Percentiles rank a stretch among this genome's conserved stretches.
Conservation (phyloP, 1,140 invertebrate genomes). For the Protaetia brevitarsis region DNA sequence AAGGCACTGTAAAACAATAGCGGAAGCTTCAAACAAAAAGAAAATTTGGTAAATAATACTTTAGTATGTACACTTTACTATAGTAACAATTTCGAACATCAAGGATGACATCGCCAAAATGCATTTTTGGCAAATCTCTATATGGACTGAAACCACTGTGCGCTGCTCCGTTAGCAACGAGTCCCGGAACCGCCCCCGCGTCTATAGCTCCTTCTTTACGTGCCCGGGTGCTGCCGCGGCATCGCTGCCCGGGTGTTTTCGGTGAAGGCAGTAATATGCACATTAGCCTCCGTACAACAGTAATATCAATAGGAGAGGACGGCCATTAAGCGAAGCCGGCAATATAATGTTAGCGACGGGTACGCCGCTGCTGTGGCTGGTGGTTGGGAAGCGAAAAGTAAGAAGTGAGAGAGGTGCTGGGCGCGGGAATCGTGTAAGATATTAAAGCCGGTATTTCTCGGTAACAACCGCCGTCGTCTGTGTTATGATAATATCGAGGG, state of each 20-base stretch:
- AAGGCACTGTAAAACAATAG: too few species aligned
- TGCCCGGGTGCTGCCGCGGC: too few species aligned
- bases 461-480: not conserved
- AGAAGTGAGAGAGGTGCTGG: not conserved
- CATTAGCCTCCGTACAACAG: not conserved
- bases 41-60: too few species aligned
- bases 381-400: not conserved
- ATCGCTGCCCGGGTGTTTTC: not conserved
- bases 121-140: too few species aligned
- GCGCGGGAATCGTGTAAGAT: not conserved
- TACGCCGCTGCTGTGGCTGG: not conserved
- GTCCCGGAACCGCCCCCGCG: too few species aligned
- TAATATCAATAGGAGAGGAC: constrained; percentile 15
- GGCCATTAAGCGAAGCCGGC: not conserved
- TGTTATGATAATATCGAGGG: constrained; percentile 14
- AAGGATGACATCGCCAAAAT: too few species aligned
- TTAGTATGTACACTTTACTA: too few species aligned
- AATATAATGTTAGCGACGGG: not conserved
- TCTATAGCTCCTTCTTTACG: too few species aligned
- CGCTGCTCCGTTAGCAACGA: too few species aligned
- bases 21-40: too few species aligned
- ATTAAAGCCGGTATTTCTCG: constrained; percentile 9
- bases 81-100: too few species aligned
- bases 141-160: too few species aligned
- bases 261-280: not conserved